phyloP scores from a whole-genome alignment of 2,113 vertebrate genomes.

The Bos taurus region DNA sequence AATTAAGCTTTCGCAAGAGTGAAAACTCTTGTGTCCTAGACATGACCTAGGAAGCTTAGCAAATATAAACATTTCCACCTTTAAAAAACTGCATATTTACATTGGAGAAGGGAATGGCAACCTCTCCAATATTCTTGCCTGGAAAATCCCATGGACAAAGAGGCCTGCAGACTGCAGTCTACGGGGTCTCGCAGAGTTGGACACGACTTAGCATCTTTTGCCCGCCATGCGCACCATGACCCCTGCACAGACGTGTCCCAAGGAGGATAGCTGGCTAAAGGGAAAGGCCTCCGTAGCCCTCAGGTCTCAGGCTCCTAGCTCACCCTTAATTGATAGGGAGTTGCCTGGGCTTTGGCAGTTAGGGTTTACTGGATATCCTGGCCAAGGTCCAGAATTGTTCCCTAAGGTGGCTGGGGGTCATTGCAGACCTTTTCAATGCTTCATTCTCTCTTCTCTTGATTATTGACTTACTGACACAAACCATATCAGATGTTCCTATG shows the following conservation, averaged over 20 bases:
- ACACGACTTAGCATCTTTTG: not conserved
- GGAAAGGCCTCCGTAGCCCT: accelerated
- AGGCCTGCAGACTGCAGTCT: not conserved
- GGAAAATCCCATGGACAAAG: not conserved
- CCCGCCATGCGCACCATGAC: accelerated
- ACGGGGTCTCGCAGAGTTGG: accelerated
- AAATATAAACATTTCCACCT: not conserved
- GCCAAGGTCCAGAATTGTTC: not conserved
- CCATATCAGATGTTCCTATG: not conserved
- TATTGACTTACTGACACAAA: not conserved
- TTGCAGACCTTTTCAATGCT: not conserved
- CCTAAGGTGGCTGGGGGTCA: not conserved
- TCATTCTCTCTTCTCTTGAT: not conserved
- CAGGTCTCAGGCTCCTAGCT: not conserved
- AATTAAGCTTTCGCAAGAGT: not conserved
- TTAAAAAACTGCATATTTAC: not conserved
- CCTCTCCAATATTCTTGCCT: not conserved
- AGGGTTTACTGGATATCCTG: constrained; percentile 10
- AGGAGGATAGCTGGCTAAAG: not conserved
- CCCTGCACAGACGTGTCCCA: not conserved
- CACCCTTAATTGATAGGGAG: not conserved
- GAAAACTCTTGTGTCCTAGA: not conserved
- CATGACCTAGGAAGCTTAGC: not conserved
- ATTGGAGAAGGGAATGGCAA: not conserved
- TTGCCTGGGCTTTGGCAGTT: not conserved